Conservation (phyloP, 2,797 vertebrate genomes). For the Enteromius trimaculatus region DNA sequence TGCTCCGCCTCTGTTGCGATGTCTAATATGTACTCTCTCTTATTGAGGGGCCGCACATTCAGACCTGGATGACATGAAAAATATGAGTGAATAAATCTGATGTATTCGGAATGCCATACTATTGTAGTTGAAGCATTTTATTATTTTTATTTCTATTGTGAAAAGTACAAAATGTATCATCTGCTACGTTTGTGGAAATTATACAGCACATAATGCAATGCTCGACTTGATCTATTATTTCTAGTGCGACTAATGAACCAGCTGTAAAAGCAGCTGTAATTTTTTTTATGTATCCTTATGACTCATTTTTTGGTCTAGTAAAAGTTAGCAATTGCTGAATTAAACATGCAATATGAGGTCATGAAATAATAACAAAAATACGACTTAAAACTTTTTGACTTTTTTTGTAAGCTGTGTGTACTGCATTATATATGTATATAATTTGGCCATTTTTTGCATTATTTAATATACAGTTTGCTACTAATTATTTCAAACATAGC, state of each 20-base stretch:
- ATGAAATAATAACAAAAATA: not conserved
- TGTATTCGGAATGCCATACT: not conserved
- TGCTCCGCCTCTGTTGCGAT: slow-evolving; percentile 85
- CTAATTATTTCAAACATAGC: not conserved
- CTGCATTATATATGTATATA: not conserved
- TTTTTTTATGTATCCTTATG: not conserved
- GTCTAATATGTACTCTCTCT: slow-evolving; percentile 89
- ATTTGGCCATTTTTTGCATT: not conserved
- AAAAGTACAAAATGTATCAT: not conserved
- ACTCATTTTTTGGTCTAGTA: not conserved
- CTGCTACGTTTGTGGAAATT: not conserved
- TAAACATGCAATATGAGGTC: not conserved
- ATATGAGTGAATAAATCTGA: not conserved
- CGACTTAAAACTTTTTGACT: not conserved
- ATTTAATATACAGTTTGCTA: not conserved
- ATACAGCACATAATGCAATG: not conserved
- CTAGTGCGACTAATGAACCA: not conserved
- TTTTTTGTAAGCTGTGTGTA: not conserved
- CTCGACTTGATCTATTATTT: not conserved
- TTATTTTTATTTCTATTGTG: not conserved
- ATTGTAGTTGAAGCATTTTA: not conserved
- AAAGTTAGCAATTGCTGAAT: not conserved
- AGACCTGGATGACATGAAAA: slow-evolving; percentile 78
- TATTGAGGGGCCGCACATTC: slow-evolving; percentile 89
- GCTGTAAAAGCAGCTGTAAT: not conserved